A percentile compares a stretch with the other conserved stretches of the same genome.
phyloP scores from a whole-genome alignment of 2,888 invertebrate species.

The Eupithecia abbreviata region DNA sequence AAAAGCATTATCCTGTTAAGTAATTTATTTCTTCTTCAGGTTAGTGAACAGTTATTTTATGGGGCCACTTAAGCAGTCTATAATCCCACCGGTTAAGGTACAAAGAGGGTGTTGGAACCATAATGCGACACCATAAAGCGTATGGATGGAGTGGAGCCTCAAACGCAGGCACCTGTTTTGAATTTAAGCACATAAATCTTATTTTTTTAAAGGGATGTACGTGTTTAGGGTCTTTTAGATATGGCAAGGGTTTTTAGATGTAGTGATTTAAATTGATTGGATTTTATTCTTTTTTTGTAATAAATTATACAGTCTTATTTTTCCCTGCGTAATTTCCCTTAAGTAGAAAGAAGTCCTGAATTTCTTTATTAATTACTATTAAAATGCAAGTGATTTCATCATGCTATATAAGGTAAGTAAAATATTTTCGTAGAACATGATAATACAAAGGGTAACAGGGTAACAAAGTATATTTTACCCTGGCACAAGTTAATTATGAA shows the following conservation, averaged over 20 bases:
- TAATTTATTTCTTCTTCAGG: constrained; percentile 83
- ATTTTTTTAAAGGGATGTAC: constrained; percentile 56
- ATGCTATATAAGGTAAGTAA: not conserved
- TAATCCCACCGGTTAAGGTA: constrained; percentile 76
- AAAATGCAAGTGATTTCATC: not conserved
- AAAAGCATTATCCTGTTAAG: constrained; percentile 83
- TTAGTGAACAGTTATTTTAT: constrained; percentile 79
- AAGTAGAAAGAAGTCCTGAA: not conserved
- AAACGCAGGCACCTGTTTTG: constrained; percentile 67
- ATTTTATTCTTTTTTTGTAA: not conserved
- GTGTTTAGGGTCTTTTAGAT: constrained; percentile 49
- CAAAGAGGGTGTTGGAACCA: constrained; percentile 75
- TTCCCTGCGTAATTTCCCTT: not conserved
- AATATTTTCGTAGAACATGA: not conserved
- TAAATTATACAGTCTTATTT: not conserved
- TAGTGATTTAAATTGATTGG: constrained; percentile 47
- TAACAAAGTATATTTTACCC: not conserved
- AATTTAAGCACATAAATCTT: constrained; percentile 69
- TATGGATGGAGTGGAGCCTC: constrained; percentile 69
- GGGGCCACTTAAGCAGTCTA: constrained; percentile 78
- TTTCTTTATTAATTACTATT: not conserved
- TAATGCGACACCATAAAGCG: constrained; percentile 73
- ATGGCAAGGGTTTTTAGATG: constrained; percentile 47
- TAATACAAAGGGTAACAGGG: constrained; percentile 6
- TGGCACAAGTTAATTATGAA: not conserved